phyloP scores from a whole-genome alignment of 92 coral and sea anemone species.

The Blastomussa wellsi region DNA sequence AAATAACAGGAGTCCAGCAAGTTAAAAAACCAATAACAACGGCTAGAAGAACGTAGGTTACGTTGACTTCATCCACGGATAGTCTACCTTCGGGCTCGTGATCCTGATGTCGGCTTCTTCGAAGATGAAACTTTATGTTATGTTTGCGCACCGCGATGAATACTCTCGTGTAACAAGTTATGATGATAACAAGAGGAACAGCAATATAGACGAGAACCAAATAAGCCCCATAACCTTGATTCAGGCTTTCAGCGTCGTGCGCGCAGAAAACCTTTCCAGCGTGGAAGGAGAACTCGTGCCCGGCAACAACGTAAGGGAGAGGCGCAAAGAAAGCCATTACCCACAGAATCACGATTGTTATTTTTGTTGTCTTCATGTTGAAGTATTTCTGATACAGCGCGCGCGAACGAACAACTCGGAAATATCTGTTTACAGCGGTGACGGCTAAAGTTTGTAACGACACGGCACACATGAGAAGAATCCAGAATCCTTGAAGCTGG shows the following conservation, averaged over 20 bases:
- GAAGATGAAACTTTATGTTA: slow-evolving; percentile 23
- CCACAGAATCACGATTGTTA: slow-evolving; percentile 66
- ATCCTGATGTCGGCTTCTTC: neutral
- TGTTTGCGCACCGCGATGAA: slow-evolving; percentile 60
- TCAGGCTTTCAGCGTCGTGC: slow-evolving; percentile 57
- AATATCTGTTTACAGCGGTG: slow-evolving; percentile 73
- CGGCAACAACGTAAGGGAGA: slow-evolving; percentile 54
- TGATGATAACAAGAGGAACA: slow-evolving; percentile 54
- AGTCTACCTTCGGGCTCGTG: slow-evolving; percentile 18
- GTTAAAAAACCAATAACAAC: slow-evolving; percentile 62
- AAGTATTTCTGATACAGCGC: slow-evolving; percentile 59
- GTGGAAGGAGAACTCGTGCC: slow-evolving; percentile 61
- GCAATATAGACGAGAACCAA: slow-evolving; percentile 57
- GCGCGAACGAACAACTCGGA: slow-evolving; percentile 55
- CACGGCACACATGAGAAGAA: slow-evolving; percentile 67
- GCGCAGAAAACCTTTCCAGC: slow-evolving; percentile 67
- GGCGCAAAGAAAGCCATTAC: slow-evolving; percentile 67
- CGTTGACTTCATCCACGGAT: slow-evolving; percentile 63
- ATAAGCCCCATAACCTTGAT: slow-evolving; percentile 68
- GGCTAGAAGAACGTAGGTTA: slow-evolving; percentile 57
- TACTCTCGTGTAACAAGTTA: slow-evolving; percentile 59
- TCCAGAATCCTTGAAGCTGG: slow-evolving; percentile 72
- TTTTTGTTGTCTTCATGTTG: slow-evolving; percentile 60
- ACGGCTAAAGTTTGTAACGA: slow-evolving; percentile 72
- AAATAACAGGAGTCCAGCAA: slow-evolving; percentile 71